phyloP scores from a whole-genome alignment of 2,797 vertebrate genomes.

The Parotocinclus haroldoi region DNA sequence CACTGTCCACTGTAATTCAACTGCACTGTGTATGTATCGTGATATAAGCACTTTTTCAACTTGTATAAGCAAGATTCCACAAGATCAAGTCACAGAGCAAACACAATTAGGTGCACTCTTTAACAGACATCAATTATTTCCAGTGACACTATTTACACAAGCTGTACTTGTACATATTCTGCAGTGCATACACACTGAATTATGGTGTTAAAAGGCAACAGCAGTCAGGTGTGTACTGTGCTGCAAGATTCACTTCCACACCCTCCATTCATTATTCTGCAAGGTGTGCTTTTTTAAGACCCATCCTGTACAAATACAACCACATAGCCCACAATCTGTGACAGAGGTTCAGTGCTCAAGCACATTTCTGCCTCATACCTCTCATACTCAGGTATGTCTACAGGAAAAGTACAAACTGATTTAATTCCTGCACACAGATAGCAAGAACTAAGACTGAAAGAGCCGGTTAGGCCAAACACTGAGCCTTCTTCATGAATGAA shows the following conservation, averaged over 20 bases:
- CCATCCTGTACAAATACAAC: slow-evolving; percentile 21
- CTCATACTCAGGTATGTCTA: slow-evolving; percentile 3
- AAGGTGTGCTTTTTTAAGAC: slow-evolving; percentile 15
- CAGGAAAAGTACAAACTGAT: background rate
- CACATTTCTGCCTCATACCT: slow-evolving; percentile 14
- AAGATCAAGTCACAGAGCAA: slow-evolving; percentile 45
- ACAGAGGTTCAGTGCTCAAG: background rate
- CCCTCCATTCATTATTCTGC: slow-evolving; percentile 37
- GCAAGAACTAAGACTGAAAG: slow-evolving; percentile 1
- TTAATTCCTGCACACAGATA: background rate
- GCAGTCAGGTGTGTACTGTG: slow-evolving; percentile 46
- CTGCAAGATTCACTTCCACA: slow-evolving; percentile 31
- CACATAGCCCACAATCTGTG: background rate
- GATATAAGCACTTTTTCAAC: too few relatives aligned
- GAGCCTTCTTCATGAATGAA: slow-evolving; percentile 3
- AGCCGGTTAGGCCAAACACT: slow-evolving; percentile 18
- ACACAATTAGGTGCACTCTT: slow-evolving; percentile 34
- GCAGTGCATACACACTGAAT: slow-evolving; percentile 54
- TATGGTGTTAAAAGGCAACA: slow-evolving; percentile 51
- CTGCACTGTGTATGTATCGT: too few relatives aligned
- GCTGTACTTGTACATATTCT: slow-evolving; percentile 52
- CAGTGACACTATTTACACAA: slow-evolving; percentile 49
- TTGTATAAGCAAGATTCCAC: background rate
- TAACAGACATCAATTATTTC: slow-evolving; percentile 47
- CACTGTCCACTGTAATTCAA: background rate